These are phyloP conservation scores for Choreutis nemorana DNA, from an alignment of 2,888 invertebrate genomes.

Conservation along the genomic window DNA sequence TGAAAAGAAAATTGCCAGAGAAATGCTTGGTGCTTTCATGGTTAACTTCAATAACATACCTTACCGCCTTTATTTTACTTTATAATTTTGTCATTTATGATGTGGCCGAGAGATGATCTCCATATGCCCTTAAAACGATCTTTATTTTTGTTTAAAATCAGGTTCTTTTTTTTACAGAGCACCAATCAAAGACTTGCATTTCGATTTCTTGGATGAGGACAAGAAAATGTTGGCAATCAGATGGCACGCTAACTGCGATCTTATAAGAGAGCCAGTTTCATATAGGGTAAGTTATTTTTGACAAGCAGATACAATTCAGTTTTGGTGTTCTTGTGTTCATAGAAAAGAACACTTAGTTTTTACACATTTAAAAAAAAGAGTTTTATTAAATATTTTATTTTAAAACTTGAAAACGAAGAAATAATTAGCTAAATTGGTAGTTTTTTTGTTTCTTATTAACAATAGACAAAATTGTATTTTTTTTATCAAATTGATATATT, in stretches of 20 bases:
- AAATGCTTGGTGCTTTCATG: no score
- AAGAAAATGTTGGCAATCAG: slow-evolving; percentile 62
- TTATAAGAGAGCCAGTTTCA: slow-evolving; percentile 36
- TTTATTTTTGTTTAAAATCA: slow-evolving; percentile 1
- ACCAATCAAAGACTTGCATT: slow-evolving; percentile 73
- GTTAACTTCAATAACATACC: no score
- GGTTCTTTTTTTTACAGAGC: slow-evolving; percentile 49
- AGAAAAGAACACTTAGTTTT: not conserved
- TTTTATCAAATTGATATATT: slow-evolving; percentile 2
- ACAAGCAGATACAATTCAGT: slow-evolving; percentile 2
- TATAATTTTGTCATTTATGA: not conserved
- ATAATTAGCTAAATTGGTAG: not conserved
- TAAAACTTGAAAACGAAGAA: no score
- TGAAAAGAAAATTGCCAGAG: no score
- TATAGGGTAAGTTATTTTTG: slow-evolving; percentile 67
- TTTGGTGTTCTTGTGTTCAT: not conserved
- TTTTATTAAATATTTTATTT: no score
- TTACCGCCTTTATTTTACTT: no score
- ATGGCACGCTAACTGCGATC: slow-evolving; percentile 78
- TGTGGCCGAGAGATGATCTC: no score
- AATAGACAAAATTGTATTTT: slow-evolving; percentile 1
- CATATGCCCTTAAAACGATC: no score
- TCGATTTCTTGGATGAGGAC: slow-evolving; percentile 33
- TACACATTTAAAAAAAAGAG: no score
- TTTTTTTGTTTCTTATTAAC: not conserved